These are phyloP conservation scores for Globia sparganii DNA, from an alignment of 2,888 invertebrate genomes.

Conservation along the genomic window DNA sequence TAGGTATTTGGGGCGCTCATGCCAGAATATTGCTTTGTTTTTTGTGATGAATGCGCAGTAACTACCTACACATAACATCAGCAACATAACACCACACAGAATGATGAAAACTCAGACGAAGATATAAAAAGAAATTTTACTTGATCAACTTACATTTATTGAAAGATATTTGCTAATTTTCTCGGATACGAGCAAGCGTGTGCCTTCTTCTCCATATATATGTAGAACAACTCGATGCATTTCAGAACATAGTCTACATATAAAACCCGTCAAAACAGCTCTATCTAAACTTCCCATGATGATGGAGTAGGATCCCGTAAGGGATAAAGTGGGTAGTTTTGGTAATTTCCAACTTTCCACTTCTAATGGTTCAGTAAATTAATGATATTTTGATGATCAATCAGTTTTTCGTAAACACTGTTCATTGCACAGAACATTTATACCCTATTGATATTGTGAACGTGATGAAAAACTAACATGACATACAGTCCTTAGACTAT, in stretches of 20 bases:
- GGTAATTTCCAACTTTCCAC: constrained; percentile 1
- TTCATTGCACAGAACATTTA: too few species aligned
- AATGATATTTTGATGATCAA: constrained; percentile 7
- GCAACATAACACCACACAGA: constrained; percentile 6
- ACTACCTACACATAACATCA: too few species aligned
- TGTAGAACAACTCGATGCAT: constrained; percentile 96
- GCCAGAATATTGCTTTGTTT: not conserved
- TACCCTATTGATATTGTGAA: not conserved
- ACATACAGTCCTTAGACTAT: too few species aligned
- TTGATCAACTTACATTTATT: constrained; percentile 92
- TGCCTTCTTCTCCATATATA: constrained; percentile 95
- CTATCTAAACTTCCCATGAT: constrained; percentile 95
- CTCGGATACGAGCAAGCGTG: constrained; percentile 93
- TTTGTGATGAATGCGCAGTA: not conserved
- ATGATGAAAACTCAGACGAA: not conserved
- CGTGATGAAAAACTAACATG: not conserved
- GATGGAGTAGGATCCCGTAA: not conserved
- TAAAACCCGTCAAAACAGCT: constrained; percentile 95
- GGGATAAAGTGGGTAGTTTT: not conserved
- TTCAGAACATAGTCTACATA: constrained; percentile 96
- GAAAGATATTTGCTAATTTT: constrained; percentile 95
- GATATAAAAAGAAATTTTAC: not conserved
- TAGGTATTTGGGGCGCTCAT: not conserved
- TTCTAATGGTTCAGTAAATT: not conserved
- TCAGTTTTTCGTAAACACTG: constrained; percentile 25